These are phyloP conservation scores for Eristalis intricaria DNA, from an alignment of 2,888 invertebrate genomes.

Conservation along the genomic window DNA sequence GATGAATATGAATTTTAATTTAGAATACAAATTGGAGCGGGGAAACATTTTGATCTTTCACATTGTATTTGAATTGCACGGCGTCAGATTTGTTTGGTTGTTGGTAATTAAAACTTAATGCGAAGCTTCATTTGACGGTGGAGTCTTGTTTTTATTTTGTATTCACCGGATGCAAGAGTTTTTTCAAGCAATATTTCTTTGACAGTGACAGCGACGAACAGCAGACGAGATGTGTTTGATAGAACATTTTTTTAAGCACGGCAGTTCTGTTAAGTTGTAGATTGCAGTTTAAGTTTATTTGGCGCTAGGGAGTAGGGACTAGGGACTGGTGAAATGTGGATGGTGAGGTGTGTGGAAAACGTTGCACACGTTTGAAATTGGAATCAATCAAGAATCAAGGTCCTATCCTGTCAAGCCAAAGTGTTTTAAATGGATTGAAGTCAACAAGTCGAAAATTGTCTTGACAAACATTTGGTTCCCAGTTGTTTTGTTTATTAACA, in stretches of 20 bases:
- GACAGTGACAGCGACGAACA: background rate
- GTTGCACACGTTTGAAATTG: background rate
- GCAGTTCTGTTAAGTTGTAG: background rate
- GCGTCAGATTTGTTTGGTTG: background rate
- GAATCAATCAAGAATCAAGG: too few relatives aligned
- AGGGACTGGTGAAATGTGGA: background rate
- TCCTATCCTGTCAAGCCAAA: too few relatives aligned
- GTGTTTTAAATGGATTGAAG: too few relatives aligned
- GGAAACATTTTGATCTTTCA: constrained; percentile 63
- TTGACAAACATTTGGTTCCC: too few relatives aligned
- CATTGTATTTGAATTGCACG: constrained; percentile 22
- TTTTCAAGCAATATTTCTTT: background rate
- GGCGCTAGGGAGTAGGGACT: background rate
- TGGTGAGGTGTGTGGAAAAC: background rate
- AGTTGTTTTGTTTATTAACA: too few relatives aligned
- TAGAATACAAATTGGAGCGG: constrained; percentile 72
- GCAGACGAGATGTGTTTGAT: background rate
- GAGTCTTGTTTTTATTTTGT: constrained; percentile 26
- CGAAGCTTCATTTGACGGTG: constrained; percentile 19
- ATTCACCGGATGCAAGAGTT: background rate
- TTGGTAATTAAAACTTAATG: background rate
- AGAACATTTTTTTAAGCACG: background rate
- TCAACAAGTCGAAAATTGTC: too few relatives aligned
- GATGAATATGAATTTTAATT: constrained; percentile 74
- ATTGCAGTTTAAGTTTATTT: background rate